Conservation (phyloP, 2,113 vertebrate genomes). For the Vulpes lagopus region DNA sequence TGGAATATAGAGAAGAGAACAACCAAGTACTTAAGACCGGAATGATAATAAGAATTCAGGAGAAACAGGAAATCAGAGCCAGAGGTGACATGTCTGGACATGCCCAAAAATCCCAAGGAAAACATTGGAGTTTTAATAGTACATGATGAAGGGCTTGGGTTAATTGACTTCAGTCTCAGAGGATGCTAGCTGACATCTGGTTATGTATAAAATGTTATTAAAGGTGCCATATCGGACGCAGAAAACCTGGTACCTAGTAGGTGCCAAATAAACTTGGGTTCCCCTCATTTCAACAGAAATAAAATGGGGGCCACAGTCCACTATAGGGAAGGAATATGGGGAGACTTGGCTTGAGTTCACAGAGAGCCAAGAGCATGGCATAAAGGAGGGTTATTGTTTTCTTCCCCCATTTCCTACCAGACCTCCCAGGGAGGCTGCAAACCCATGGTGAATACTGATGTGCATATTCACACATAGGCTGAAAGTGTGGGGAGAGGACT, state of each 20-base stretch:
- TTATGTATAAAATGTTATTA: not conserved
- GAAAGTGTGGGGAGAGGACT: not conserved
- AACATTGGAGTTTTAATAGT: not conserved
- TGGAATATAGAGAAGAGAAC: not conserved
- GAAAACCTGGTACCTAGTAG: not conserved
- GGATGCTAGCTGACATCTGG: not conserved
- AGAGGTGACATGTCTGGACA: not conserved
- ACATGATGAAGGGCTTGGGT: not conserved
- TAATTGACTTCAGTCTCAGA: conserved; percentile 51
- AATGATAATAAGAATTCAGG: not conserved
- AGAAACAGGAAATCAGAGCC: not conserved
- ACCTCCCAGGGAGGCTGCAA: not conserved
- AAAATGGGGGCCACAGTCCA: not conserved
- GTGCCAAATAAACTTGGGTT: not conserved
- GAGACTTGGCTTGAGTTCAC: not conserved
- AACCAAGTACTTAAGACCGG: not conserved
- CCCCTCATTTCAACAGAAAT: not conserved
- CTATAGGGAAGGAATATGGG: not conserved
- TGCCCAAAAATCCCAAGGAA: not conserved
- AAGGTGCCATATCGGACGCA: not conserved
- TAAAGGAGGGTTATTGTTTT: not conserved
- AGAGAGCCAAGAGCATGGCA: not conserved
- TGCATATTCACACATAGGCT: not conserved
- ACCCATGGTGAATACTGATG: not conserved
- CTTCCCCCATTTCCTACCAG: not conserved